phyloP scores from a whole-genome alignment of 37 sponge, comb jelly and placozoan genomes.

The Theonella swinhoei region DNA sequence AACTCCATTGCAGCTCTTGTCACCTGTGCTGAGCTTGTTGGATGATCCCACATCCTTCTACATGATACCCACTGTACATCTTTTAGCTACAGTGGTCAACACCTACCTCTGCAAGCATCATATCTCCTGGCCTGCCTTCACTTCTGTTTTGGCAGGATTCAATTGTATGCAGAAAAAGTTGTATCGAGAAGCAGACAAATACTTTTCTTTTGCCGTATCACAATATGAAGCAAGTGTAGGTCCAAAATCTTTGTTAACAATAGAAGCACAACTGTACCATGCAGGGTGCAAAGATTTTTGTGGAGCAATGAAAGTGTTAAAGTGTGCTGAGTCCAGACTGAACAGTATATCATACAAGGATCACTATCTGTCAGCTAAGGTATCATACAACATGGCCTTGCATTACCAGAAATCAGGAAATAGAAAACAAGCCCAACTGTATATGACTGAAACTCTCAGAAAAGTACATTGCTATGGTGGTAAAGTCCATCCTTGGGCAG shows the following conservation, averaged over 20 bases:
- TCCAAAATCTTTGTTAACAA: neutral
- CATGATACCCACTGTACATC: neutral
- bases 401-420: neutral
- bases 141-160: neutral
- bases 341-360: neutral
- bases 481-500: neutral
- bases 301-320: neutral
- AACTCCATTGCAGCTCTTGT: neutral
- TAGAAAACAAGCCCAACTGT: neutral
- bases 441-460: neutral
- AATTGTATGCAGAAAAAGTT: neutral
- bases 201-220: neutral
- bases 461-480: neutral
- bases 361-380: constrained; percentile 7
- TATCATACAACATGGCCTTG: neutral
- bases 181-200: neutral
- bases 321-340: neutral
- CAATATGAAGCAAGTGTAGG: neutral
- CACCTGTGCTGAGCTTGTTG: neutral
- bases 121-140: neutral
- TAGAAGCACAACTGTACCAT: neutral
- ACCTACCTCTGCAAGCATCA: constrained; percentile 1
- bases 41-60: neutral
- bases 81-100: neutral
- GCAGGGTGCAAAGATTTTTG: neutral